These are phyloP conservation scores for Galemys pyrenaicus DNA, from an alignment of 2,113 vertebrate genomes.

Conservation along the genomic window DNA sequence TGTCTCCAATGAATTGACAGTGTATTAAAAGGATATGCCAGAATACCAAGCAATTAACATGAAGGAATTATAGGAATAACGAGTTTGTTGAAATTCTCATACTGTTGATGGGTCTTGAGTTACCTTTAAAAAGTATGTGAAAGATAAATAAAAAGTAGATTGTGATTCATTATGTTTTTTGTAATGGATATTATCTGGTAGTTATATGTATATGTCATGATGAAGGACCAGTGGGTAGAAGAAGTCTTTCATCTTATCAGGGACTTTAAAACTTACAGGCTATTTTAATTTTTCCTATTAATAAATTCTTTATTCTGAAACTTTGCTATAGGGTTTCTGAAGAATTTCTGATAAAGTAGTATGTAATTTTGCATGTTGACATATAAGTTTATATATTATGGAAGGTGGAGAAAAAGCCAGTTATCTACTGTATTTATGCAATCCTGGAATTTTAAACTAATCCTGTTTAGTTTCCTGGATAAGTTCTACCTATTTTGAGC, in stretches of 20 bases:
- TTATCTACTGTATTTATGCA: background rate
- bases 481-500: background rate
- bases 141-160: background rate
- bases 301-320: background rate
- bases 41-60: background rate
- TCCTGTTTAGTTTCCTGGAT: background rate
- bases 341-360: background rate
- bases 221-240: background rate
- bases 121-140: background rate
- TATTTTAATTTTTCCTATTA: background rate
- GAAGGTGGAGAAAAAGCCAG: background rate
- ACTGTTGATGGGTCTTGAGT: background rate
- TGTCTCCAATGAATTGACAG: background rate
- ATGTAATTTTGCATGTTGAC: background rate
- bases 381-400: background rate
- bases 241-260: background rate
- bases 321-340: background rate
- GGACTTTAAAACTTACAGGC: background rate
- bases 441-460: background rate
- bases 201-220: background rate
- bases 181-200: background rate
- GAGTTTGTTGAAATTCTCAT: slow-evolving; percentile 6
- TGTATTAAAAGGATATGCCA: background rate
- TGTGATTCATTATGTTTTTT: background rate
- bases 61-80: background rate